Base-by-base conservation (phyloP, 2,888 invertebrate genomes). In the Microplitis deprimator region DNA sequence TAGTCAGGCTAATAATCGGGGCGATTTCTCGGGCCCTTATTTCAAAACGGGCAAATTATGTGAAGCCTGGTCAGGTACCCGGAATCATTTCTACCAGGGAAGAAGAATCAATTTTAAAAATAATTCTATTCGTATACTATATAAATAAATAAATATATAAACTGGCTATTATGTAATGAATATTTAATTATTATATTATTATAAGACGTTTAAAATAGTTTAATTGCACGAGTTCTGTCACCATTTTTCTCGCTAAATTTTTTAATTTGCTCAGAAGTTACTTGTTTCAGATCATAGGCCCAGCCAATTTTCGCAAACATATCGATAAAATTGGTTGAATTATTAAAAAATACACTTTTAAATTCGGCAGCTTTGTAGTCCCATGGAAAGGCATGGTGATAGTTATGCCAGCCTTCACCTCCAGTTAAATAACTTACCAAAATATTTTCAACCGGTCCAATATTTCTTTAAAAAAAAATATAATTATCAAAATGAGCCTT, bases 271-370 rank as follows among this genome's bases (percentile, higher is more conserved):
- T 92, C 90, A n/a, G 91, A 90, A 0, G 94, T 92, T 0, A 94
- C 93, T 69, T 91, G 87, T 86, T 94, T 94, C 85, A 95, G 89
- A 87, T 96, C 95, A 87, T 95, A 96, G 0, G 95, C 96, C 93
- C 94, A 95, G 59, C 95, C 92, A 69, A 96, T 90, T 83, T 90
- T 91, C 0, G 94, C 92, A 89, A 94, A 95, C 10, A 92, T 85
- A 85, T 96, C 94, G 73, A 96, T 91, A 76, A 94, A 89, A 65
- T 92, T 86, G 0, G 95, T 94, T 2, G 96, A 95, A 0, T 92
- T 77, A 87, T 96, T 96, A 1, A 82, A 71, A 8, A 77, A 60
- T 39, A 82, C 88, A 81, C 82, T 86, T 81, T 82, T 90, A 85
- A 81, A 79, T 68, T 83, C 91, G 89, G 77, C 92, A 89, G 86